Percentiles rank a stretch among this genome's conserved stretches.
These are phyloP conservation scores for Diplogasteroides magnus DNA, from an alignment of 1,140 invertebrate species.

Conservation along the genomic window DNA sequence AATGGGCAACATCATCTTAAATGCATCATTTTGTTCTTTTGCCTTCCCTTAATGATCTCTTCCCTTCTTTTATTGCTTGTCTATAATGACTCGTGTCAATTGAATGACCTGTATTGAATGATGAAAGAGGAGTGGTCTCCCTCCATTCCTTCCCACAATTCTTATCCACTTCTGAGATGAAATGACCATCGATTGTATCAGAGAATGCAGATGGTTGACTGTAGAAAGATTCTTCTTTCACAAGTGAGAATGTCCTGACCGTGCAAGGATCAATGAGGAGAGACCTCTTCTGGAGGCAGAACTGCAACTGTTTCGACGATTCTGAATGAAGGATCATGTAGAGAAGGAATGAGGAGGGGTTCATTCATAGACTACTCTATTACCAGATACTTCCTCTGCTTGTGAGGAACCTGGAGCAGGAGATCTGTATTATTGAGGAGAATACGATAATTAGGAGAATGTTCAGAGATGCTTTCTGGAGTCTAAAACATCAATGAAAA, in stretches of 20 bases:
- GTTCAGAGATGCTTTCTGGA: too few species aligned
- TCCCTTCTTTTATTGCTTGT: neutral
- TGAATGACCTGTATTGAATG: neutral
- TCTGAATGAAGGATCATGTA: neutral
- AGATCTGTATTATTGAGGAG: too few species aligned
- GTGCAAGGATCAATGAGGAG: constrained; percentile 16
- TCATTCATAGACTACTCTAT: neutral
- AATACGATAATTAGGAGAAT: too few species aligned
- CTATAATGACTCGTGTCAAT: neutral
- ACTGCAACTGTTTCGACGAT: constrained; percentile 20
- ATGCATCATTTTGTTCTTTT: neutral
- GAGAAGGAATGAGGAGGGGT: neutral
- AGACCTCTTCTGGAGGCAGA: constrained; percentile 25
- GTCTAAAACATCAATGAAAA: too few species aligned
- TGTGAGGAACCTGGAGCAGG: too few species aligned
- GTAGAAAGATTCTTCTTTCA: neutral
- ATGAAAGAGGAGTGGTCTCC: neutral
- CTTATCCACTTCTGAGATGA: neutral
- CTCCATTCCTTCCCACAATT: neutral
- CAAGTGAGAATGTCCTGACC: neutral
- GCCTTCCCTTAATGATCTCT: neutral
- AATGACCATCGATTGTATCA: neutral
- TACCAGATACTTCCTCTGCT: too few species aligned
- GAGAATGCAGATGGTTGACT: neutral
- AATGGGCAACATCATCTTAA: neutral